These are phyloP conservation scores for Rhopalosiphum maidis DNA, from an alignment of 1,140 invertebrate genomes.

Conservation along the genomic window DNA sequence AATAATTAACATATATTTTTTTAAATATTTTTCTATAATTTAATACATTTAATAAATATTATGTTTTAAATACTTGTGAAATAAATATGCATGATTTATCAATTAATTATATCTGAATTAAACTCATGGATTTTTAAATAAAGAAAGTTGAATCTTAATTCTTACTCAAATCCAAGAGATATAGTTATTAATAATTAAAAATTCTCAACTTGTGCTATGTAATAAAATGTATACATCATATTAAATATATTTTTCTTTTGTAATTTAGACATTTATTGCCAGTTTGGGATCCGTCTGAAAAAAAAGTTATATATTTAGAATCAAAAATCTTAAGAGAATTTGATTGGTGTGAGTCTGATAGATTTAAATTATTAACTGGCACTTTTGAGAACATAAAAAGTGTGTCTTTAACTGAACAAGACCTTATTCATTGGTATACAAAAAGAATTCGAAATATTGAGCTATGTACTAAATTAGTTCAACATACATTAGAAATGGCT, in stretches of 20 bases:
- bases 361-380: conserved; percentile 47
- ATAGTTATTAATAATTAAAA: background rate
- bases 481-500: conserved; percentile 50
- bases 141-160: no score
- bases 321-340: conserved; percentile 40
- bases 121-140: no score
- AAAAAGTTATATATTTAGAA: conserved; percentile 22
- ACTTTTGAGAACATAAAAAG: conserved; percentile 43
- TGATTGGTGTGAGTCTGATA: conserved; percentile 53
- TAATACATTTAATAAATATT: no score
- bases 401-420: conserved; percentile 20
- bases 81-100: no score
- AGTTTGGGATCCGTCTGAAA: conserved; percentile 28
- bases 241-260: background rate
- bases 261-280: conserved; percentile 45
- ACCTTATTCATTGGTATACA: conserved; percentile 45
- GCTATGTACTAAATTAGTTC: conserved; percentile 38
- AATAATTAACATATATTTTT: no score
- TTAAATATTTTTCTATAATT: no score
- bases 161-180: no score
- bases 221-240: background rate
- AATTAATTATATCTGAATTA: no score
- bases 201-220: background rate
- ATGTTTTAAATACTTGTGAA: no score
- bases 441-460: conserved; percentile 51